Evolutionary conservation across 2,113 vertebrate genomes (phyloP).

Genomic region (Astur gentilis): DNA sequence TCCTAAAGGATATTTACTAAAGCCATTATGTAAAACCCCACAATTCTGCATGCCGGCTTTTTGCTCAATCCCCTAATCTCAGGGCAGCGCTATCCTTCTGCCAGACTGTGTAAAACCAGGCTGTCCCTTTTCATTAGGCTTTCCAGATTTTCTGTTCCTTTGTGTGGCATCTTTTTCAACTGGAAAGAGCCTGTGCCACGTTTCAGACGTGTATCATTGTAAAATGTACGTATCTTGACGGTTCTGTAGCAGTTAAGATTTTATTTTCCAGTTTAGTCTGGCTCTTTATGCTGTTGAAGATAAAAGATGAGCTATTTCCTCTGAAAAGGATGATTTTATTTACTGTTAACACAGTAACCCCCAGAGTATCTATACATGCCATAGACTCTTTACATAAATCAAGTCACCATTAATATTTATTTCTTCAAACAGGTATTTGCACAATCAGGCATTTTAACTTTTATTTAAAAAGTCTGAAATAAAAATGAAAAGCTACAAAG

Average conservation of each 20-base stretch:
- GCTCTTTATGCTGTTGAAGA: neutral
- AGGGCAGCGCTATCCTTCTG: conserved; percentile 14
- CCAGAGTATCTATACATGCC: neutral
- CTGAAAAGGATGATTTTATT: neutral
- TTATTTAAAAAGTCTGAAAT: neutral
- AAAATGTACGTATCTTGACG: neutral
- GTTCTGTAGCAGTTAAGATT: neutral
- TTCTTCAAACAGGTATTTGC: neutral
- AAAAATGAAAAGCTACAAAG: neutral
- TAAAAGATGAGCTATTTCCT: neutral
- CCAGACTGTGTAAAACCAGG: conserved; percentile 38
- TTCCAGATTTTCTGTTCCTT: neutral
- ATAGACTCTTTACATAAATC: neutral
- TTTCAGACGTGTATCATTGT: rapidly evolving
- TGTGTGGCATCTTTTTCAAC: neutral
- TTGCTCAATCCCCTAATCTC: conserved; percentile 72
- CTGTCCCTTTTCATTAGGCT: conserved; percentile 41
- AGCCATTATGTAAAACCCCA: conserved; percentile 64
- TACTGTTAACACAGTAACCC: neutral
- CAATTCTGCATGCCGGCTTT: conserved; percentile 55
- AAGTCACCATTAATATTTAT: neutral
- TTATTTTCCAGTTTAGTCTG: neutral
- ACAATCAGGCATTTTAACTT: neutral
- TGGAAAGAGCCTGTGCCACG: rapidly evolving
- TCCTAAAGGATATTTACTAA: conserved; percentile 64